Percentiles rank a stretch among this genome's conserved stretches.
Evolutionary conservation across 1,140 invertebrate genomes (phyloP).

Genomic region (Matsumurasca onukii): DNA sequence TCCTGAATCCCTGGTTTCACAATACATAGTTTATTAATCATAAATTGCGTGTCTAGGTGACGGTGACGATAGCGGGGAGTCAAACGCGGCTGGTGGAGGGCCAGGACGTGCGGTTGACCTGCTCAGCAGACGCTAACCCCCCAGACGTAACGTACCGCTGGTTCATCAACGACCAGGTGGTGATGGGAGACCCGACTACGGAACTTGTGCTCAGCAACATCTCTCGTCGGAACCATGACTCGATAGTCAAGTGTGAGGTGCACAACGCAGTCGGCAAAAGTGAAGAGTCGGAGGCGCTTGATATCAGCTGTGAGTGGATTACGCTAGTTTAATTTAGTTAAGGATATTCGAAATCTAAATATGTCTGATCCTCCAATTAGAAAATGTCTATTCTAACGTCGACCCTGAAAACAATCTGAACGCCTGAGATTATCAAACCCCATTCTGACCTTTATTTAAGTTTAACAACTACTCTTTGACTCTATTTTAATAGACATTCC

Average conservation of each 20-base stretch:
- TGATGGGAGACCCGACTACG: conserved; percentile 77
- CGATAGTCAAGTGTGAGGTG: conserved; percentile 88
- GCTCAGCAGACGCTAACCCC: conserved; percentile 86
- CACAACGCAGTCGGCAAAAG: conserved; percentile 88
- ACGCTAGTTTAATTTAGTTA: too few species aligned
- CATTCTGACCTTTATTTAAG: too few species aligned
- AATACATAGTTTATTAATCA: too few species aligned
- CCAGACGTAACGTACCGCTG: conserved; percentile 75
- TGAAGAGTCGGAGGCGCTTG: conserved; percentile 80
- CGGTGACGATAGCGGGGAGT: conserved; percentile 47
- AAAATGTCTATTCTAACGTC: too few species aligned
- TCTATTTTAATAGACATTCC: too few species aligned
- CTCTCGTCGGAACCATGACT: conserved; percentile 77
- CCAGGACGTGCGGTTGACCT: conserved; percentile 77
- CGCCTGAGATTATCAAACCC: too few species aligned
- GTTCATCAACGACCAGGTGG: conserved; percentile 79
- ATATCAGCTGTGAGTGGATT: conserved; percentile 81
- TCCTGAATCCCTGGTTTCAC: too few species aligned
- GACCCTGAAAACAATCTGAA: too few species aligned
- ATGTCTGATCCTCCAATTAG: too few species aligned
- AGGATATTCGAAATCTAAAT: too few species aligned
- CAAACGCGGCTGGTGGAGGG: conserved; percentile 68
- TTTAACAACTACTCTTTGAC: too few species aligned
- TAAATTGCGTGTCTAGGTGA: conserved; percentile 47
- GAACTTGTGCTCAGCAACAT: conserved; percentile 83